These are phyloP conservation scores for Pristionchus mayeri DNA, from an alignment of 2,888 invertebrate species.

Conservation along the genomic window DNA sequence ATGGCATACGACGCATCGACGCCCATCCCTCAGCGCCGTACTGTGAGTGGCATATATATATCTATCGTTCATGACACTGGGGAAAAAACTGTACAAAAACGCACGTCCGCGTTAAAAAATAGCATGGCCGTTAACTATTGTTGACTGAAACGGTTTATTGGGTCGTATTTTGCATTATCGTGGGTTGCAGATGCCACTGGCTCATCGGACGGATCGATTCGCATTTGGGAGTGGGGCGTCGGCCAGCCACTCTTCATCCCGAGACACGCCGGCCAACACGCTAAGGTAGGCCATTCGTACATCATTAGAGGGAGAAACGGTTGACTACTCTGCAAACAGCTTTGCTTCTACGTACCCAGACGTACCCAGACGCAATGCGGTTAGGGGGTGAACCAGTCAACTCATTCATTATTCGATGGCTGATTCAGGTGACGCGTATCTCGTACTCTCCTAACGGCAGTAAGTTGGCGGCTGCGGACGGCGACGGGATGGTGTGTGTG, in stretches of 20 bases:
- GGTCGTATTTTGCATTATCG: too few relatives aligned
- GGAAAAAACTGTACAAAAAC: too few relatives aligned
- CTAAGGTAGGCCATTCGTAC: constrained; percentile 81
- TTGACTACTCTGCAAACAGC: too few relatives aligned
- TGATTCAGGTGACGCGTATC: constrained; percentile 65
- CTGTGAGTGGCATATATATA: constrained; percentile 92
- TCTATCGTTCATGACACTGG: too few relatives aligned
- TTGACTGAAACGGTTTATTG: too few relatives aligned
- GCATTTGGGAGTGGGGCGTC: constrained; percentile 97
- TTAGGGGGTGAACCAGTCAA: too few relatives aligned
- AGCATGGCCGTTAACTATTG: too few relatives aligned
- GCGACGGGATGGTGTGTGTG: constrained; percentile 94
- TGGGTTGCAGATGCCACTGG: constrained; percentile 85
- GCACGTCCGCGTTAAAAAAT: too few relatives aligned
- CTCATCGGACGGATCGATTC: constrained; percentile 94
- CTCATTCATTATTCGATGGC: neutral
- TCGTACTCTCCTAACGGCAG: constrained; percentile 73
- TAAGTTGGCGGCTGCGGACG: constrained; percentile 94
- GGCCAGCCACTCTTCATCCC: constrained; percentile 90
- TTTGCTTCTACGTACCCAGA: too few relatives aligned
- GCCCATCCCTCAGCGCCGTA: constrained; percentile 95
- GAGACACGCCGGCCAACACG: constrained; percentile 91
- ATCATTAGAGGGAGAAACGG: too few relatives aligned
- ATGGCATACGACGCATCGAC: constrained; percentile 94
- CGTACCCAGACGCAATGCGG: too few relatives aligned